Conservation (phyloP, 2,797 vertebrate genomes). For the Lycodopsis pacificus region DNA sequence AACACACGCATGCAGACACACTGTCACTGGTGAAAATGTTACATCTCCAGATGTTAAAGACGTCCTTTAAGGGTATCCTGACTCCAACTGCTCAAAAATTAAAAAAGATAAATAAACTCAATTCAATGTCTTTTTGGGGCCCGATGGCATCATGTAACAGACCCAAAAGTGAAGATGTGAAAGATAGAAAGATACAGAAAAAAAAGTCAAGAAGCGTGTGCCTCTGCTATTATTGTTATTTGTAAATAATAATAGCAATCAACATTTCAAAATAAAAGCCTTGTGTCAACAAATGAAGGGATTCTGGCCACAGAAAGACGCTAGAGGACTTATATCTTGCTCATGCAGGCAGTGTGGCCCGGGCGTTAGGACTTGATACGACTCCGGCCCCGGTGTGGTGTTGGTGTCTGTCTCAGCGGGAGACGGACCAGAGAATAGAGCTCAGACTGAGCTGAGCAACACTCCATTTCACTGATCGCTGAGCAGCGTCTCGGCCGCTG, state of each 20-base stretch:
- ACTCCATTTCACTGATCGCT: conserved; percentile 82
- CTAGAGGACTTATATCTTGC: neutral
- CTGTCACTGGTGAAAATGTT: conserved; percentile 31
- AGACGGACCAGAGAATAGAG: conserved; percentile 67
- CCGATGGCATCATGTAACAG: no score
- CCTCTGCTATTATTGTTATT: no score
- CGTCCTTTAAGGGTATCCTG: neutral
- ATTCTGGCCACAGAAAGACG: neutral
- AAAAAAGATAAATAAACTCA: no score
- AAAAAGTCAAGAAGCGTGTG: no score
- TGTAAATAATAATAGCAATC: no score
- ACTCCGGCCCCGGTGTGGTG: conserved; percentile 40
- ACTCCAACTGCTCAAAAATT: no score
- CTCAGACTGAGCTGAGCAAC: conserved; percentile 70
- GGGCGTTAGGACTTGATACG: no score
- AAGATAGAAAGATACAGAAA: no score
- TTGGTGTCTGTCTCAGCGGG: conserved; percentile 56
- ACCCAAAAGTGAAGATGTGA: no score
- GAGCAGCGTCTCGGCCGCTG: conserved; percentile 73
- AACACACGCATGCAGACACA: conserved; percentile 19
- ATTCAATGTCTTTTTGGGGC: no score
- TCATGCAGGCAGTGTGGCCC: no score
- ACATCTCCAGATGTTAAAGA: conserved; percentile 9
- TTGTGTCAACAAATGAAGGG: neutral
- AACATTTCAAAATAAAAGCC: neutral